A percentile compares a stretch with the other conserved stretches of the same genome.
Conservation (phyloP, 2,888 invertebrate genomes). For the Diarsia rubi region DNA sequence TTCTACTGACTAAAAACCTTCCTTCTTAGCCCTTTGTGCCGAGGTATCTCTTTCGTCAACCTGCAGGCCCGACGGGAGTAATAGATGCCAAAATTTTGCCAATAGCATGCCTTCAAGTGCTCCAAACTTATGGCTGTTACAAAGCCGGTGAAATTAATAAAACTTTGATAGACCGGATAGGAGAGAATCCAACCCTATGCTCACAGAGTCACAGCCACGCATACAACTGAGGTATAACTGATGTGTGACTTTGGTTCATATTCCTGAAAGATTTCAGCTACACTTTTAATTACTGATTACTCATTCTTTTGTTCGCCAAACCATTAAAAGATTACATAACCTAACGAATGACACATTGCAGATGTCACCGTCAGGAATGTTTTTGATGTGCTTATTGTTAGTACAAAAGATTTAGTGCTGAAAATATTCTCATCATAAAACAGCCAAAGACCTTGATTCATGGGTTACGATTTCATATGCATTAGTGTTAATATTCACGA, state of each 20-base stretch:
- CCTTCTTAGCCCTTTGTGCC: too few species aligned
- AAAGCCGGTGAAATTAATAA: background rate
- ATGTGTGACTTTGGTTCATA: background rate
- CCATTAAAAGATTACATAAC: constrained; percentile 53
- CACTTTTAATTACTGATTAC: constrained; percentile 55
- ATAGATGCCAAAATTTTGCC: background rate
- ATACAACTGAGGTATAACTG: background rate
- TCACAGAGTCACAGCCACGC: background rate
- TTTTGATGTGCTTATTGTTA: constrained; percentile 57
- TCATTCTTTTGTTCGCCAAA: constrained; percentile 50
- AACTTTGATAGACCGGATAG: background rate
- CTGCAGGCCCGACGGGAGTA: too few species aligned
- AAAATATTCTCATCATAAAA: constrained; percentile 44
- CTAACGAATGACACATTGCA: constrained; percentile 48
- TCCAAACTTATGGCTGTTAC: background rate
- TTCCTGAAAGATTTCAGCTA: constrained; percentile 14
- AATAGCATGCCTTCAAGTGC: background rate
- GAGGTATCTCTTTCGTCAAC: too few species aligned
- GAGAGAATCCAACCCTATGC: background rate
- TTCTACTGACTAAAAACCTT: too few species aligned
- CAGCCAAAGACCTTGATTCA: constrained; percentile 22
- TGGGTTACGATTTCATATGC: constrained; percentile 23
- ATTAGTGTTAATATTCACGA: constrained; percentile 23
- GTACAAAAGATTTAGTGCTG: constrained; percentile 50
- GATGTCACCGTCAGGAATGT: constrained; percentile 57